These are phyloP conservation scores for Geodia barretti DNA, from an alignment of 37 sponge, comb jelly and placozoan species.

Conservation along the genomic window DNA sequence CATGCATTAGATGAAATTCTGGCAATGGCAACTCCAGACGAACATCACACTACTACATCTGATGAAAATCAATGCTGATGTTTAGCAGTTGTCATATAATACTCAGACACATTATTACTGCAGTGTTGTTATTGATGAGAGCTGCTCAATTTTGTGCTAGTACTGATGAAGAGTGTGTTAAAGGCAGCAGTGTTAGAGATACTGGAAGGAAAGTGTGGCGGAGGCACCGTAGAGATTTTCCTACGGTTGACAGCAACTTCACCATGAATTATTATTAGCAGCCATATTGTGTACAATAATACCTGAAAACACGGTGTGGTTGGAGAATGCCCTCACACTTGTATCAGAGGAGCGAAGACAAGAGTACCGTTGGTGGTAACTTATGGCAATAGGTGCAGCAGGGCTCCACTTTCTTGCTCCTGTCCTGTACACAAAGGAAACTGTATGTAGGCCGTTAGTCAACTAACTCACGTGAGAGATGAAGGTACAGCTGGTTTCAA, in stretches of 20 bases:
- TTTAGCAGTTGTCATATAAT: too few species aligned
- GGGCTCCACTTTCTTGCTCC: neutral
- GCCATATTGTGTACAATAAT: neutral
- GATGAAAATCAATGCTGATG: too few species aligned
- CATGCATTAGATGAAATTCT: neutral
- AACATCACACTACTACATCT: too few species aligned
- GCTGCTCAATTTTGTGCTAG: too few species aligned
- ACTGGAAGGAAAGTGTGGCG: constrained; percentile 29
- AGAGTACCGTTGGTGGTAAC: neutral
- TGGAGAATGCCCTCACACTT: constrained; percentile 29
- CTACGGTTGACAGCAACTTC: neutral
- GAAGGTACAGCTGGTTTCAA: neutral
- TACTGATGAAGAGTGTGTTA: neutral
- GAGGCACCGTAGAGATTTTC: constrained; percentile 32
- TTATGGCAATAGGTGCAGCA: neutral
- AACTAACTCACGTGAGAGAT: neutral
- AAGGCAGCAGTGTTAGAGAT: neutral
- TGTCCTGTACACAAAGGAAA: neutral
- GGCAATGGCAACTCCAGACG: neutral
- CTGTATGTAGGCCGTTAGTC: neutral
- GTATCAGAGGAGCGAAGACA: neutral
- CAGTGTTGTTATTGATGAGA: neutral
- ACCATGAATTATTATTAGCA: neutral
- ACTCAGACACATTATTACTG: neutral
- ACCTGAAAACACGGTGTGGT: constrained; percentile 36